phyloP scores from a whole-genome alignment of 2,797 vertebrate species.

The Diplodus sargus region DNA sequence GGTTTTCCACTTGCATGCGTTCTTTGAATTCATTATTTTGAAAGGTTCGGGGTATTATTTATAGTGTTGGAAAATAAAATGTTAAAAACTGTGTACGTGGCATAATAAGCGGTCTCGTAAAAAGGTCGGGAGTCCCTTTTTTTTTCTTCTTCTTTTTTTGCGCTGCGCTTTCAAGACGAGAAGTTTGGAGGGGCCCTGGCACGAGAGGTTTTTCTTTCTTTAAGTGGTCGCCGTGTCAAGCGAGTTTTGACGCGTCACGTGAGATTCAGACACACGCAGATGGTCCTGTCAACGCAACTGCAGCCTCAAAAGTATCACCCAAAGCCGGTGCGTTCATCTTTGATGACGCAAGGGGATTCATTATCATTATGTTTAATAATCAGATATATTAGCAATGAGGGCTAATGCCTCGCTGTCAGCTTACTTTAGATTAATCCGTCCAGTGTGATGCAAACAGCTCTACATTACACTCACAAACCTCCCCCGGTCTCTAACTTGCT shows the following conservation, averaged over 20 bases:
- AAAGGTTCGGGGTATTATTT: slow-evolving; percentile 68
- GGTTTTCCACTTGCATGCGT: slow-evolving; percentile 56
- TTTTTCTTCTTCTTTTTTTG: background rate
- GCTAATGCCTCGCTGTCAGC: slow-evolving; percentile 61
- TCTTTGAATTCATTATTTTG: slow-evolving; percentile 67
- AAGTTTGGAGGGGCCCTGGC: slow-evolving; percentile 17
- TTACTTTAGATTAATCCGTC: slow-evolving; percentile 62
- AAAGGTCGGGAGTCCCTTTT: slow-evolving; percentile 22
- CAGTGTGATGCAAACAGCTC: slow-evolving; percentile 69
- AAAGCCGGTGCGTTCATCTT: slow-evolving; percentile 50
- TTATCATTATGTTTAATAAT: slow-evolving; percentile 61
- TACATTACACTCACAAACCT: slow-evolving; percentile 50
- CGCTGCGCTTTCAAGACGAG: slow-evolving; percentile 10
- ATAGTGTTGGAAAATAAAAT: slow-evolving; percentile 55
- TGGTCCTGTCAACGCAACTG: background rate
- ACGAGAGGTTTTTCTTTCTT: background rate
- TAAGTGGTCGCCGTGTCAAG: background rate
- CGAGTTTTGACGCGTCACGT: slow-evolving; percentile 14
- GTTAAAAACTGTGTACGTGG: slow-evolving; percentile 46
- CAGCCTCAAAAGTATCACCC: slow-evolving; percentile 32
- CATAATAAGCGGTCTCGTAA: slow-evolving; percentile 37
- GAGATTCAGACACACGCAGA: slow-evolving; percentile 12
- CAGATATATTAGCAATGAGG: slow-evolving; percentile 59
- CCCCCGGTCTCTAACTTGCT: slow-evolving; percentile 55
- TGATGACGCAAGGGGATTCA: slow-evolving; percentile 50